Conservation (phyloP, 2,113 vertebrate genomes). For the Calyptommatus sinebrachiatus region DNA sequence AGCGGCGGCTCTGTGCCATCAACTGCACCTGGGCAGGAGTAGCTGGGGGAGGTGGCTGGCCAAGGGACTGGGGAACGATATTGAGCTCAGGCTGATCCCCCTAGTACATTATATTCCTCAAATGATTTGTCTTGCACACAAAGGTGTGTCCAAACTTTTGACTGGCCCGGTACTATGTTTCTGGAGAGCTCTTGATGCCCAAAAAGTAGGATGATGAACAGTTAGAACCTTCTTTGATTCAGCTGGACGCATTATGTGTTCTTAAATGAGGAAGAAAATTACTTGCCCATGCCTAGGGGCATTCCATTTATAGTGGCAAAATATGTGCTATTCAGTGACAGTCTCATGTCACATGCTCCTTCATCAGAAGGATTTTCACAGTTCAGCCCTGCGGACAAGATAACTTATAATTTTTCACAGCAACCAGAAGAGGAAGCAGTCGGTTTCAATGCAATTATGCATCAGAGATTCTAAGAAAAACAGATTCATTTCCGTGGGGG, state of each 20-base stretch:
- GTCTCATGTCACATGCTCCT: neutral
- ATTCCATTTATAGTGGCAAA: neutral
- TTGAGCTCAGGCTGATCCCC: no score
- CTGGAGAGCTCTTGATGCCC: neutral
- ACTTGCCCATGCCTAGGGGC: neutral
- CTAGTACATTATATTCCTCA: no score
- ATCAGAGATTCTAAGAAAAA: conserved; percentile 16
- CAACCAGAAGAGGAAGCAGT: conserved; percentile 7
- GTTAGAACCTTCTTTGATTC: neutral
- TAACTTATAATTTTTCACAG: neutral
- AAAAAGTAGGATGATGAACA: neutral
- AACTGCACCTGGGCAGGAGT: no score
- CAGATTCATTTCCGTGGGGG: neutral
- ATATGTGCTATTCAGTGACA: no score
- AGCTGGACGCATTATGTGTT: neutral
- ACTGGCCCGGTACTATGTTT: neutral
- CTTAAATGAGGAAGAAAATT: neutral
- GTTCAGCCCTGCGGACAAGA: neutral
- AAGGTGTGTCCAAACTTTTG: no score
- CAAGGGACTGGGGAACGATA: no score
- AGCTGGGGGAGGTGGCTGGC: no score
- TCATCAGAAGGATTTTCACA: neutral
- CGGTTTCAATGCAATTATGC: neutral
- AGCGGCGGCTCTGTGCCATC: no score
- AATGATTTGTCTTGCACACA: no score